These are phyloP conservation scores for Eristalis pertinax DNA, from an alignment of 2,888 invertebrate genomes.

Conservation along the genomic window DNA sequence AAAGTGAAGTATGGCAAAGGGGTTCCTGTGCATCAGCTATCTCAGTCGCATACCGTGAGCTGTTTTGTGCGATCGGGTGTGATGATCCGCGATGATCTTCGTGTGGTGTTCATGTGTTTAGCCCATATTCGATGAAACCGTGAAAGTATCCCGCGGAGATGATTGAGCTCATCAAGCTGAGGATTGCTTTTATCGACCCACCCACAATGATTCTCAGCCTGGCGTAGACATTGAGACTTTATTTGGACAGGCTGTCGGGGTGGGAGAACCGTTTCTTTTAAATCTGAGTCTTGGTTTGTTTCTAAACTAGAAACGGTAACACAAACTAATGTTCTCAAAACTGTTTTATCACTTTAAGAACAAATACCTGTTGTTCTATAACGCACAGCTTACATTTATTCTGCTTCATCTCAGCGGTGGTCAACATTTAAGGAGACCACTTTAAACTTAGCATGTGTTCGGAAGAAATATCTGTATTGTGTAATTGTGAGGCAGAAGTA, in stretches of 20 bases:
- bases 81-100: background rate
- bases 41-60: constrained; percentile 3
- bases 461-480: no score
- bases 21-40: background rate
- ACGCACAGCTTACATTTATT: no score
- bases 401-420: no score
- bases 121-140: constrained; percentile 5
- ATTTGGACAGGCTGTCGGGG: background rate
- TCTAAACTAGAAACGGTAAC: no score
- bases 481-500: no score
- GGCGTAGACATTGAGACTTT: background rate
- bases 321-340: no score
- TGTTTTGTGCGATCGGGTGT: background rate
- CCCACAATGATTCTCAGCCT: constrained; percentile 5
- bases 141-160: constrained; percentile 15
- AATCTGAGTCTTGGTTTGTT: background rate
- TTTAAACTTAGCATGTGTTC: no score
- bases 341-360: no score
- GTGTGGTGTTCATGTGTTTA: constrained; percentile 16
- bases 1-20: background rate
- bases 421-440: no score
- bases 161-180: constrained; percentile 22
- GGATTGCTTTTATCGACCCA: constrained; percentile 8
- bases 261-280: background rate
- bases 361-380: no score